These are phyloP conservation scores for Dendroctonus ponderosae DNA, from an alignment of 1,140 invertebrate genomes.

Conservation along the genomic window DNA sequence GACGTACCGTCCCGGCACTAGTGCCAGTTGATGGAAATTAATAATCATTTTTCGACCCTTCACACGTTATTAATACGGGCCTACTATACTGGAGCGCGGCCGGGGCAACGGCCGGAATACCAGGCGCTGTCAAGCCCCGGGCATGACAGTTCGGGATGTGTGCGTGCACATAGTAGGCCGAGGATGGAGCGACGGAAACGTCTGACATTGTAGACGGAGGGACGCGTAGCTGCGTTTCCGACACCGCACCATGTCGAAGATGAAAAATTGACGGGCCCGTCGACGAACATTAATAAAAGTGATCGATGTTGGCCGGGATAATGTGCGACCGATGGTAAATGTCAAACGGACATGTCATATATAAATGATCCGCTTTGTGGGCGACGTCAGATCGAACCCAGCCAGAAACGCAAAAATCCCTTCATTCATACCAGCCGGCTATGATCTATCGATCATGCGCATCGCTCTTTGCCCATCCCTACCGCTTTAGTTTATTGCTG, in stretches of 20 bases:
- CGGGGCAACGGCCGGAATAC: background rate
- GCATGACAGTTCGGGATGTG: no score
- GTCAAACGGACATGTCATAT: slow-evolving; percentile 11
- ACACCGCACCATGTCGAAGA: slow-evolving; percentile 22
- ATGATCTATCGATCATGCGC: no score
- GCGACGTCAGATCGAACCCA: no score
- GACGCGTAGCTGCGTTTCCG: slow-evolving; percentile 15
- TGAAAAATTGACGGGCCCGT: slow-evolving; percentile 21
- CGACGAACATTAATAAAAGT: slow-evolving; percentile 27
- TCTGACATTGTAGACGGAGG: slow-evolving; percentile 10
- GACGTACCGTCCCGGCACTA: slow-evolving; percentile 5
- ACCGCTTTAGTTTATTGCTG: no score
- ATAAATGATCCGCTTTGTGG: slow-evolving; percentile 6
- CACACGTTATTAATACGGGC: slow-evolving; percentile 11
- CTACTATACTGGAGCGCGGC: background rate
- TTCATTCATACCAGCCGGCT: no score
- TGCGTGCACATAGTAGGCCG: background rate
- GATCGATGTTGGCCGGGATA: slow-evolving; percentile 15
- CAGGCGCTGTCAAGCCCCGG: background rate
- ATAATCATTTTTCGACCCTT: slow-evolving; percentile 18
- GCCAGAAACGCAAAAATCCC: no score
- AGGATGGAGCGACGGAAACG: slow-evolving; percentile 14
- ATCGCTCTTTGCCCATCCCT: no score
- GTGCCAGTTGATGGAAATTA: slow-evolving; percentile 15
- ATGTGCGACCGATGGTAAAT: slow-evolving; percentile 8